These are phyloP conservation scores for Caenorhabditis sinica DNA, from an alignment of 2,888 invertebrate genomes.

Conservation along the genomic window DNA sequence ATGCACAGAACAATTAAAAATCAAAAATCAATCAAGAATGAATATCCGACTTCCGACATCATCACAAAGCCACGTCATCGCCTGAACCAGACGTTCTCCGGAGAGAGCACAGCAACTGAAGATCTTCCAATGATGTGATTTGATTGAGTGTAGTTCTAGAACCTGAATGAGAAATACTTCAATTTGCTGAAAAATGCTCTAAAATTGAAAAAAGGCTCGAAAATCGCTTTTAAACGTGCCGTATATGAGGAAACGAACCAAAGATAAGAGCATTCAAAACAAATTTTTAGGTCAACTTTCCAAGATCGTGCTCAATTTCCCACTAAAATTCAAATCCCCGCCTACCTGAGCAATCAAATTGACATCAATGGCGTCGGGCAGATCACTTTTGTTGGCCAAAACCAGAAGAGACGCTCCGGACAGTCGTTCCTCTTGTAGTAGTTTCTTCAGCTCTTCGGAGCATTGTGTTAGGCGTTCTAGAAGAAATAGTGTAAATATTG, in stretches of 20 bases:
- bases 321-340: too few relatives aligned
- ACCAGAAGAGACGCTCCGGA: slow-evolving; percentile 96
- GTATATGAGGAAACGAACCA: too few relatives aligned
- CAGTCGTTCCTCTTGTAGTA: slow-evolving; percentile 94
- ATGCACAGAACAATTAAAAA: neutral
- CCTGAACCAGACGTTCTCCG: slow-evolving; percentile 91
- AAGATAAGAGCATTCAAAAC: too few relatives aligned
- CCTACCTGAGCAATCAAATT: slow-evolving; percentile 90
- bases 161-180: slow-evolving; percentile 88
- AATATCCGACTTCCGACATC: slow-evolving; percentile 88
- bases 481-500: too few relatives aligned
- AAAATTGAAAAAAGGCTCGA: too few relatives aligned
- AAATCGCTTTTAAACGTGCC: too few relatives aligned
- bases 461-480: slow-evolving; percentile 76
- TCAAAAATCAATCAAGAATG: slow-evolving; percentile 71
- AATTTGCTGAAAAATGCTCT: too few relatives aligned
- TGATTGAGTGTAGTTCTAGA: slow-evolving; percentile 92
- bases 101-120: slow-evolving; percentile 96
- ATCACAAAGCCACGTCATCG: slow-evolving; percentile 96
- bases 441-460: slow-evolving; percentile 83
- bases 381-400: slow-evolving; percentile 94
- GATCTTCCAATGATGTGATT: slow-evolving; percentile 98
- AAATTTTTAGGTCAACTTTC: too few relatives aligned
- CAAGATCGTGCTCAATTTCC: neutral
- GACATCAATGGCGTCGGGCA: slow-evolving; percentile 92